Percentiles rank a stretch among this genome's conserved stretches.
phyloP scores from a whole-genome alignment of 1,140 invertebrate species.

The Aphelenchoides avenae region DNA sequence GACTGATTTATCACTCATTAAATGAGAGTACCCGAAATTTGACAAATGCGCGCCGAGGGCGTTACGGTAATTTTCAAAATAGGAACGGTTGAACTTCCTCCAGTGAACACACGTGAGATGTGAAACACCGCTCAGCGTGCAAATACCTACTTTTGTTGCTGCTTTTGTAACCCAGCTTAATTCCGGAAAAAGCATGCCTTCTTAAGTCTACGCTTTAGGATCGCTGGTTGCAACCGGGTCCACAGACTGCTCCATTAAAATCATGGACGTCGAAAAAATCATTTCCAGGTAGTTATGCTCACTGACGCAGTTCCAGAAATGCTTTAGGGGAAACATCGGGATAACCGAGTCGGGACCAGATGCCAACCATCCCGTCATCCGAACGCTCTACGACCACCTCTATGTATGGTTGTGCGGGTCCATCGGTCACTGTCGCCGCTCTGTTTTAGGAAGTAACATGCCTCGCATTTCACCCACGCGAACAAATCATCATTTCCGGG shows the following conservation, averaged over 20 bases:
- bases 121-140: no score
- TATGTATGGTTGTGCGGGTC: constrained; percentile 64
- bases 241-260: constrained; percentile 95
- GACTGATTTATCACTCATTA: no score
- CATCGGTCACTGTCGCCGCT: constrained; percentile 12
- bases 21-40: no score
- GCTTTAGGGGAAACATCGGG: constrained; percentile 21
- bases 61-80: no score
- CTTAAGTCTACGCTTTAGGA: constrained; percentile 60
- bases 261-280: constrained; percentile 95
- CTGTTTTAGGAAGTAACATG: constrained; percentile 77
- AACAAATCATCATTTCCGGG: constrained; percentile 83
- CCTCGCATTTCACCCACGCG: constrained; percentile 85
- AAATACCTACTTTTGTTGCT: neutral
- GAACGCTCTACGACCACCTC: constrained; percentile 95
- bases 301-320: neutral
- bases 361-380: constrained; percentile 82
- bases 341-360: constrained; percentile 66
- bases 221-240: constrained; percentile 95
- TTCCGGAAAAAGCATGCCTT: constrained; percentile 17
- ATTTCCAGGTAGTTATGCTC: constrained; percentile 69
- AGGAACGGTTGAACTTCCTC: no score
- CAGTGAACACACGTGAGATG: no score
- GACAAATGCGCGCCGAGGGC: no score
- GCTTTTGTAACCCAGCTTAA: constrained; percentile 1